Conservation (phyloP, 2,888 invertebrate genomes). For the Drosophila maculinotata region DNA sequence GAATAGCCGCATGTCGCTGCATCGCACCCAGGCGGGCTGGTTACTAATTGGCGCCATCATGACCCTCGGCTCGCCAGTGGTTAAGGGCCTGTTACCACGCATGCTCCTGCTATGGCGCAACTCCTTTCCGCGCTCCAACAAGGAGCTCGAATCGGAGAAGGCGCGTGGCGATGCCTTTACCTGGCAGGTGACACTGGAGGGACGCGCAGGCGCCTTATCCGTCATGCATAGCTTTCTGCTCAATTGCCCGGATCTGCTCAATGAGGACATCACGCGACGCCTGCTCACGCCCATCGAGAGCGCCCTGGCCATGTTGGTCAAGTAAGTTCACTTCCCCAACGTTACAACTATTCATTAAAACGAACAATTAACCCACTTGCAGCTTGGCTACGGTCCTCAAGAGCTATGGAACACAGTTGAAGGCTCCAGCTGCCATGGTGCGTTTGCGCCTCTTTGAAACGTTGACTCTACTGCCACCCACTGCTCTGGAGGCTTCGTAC, state of each 20-base stretch:
- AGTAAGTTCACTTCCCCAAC: constrained; percentile 87
- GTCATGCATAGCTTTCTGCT: constrained; percentile 97
- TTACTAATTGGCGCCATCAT: constrained; percentile 97
- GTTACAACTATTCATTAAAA: not conserved
- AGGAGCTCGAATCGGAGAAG: constrained; percentile 98
- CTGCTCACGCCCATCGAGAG: constrained; percentile 97
- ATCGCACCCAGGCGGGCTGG: constrained; percentile 99
- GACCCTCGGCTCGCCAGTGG: constrained; percentile 96
- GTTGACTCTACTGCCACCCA: constrained; percentile 90
- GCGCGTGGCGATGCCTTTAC: constrained; percentile 98
- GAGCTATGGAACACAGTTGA: constrained; percentile 95
- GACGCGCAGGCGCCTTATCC: constrained; percentile 97
- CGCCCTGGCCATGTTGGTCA: constrained; percentile 96
- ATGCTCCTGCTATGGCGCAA: constrained; percentile 98
- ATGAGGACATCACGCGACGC: constrained; percentile 95
- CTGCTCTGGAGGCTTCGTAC: constrained; percentile 93
- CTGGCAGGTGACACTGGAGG: constrained; percentile 99
- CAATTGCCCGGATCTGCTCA: constrained; percentile 95
- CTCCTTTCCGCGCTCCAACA: constrained; percentile 97
- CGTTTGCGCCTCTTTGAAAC: constrained; percentile 97
- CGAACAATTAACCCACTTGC: constrained; percentile 12
- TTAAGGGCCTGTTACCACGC: constrained; percentile 95
- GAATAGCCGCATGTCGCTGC: constrained; percentile 96
- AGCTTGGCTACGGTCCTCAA: constrained; percentile 94
- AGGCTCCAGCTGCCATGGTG: constrained; percentile 97